These are phyloP conservation scores for Scolopax rusticola DNA, from an alignment of 2,797 vertebrate species.

Conservation along the genomic window DNA sequence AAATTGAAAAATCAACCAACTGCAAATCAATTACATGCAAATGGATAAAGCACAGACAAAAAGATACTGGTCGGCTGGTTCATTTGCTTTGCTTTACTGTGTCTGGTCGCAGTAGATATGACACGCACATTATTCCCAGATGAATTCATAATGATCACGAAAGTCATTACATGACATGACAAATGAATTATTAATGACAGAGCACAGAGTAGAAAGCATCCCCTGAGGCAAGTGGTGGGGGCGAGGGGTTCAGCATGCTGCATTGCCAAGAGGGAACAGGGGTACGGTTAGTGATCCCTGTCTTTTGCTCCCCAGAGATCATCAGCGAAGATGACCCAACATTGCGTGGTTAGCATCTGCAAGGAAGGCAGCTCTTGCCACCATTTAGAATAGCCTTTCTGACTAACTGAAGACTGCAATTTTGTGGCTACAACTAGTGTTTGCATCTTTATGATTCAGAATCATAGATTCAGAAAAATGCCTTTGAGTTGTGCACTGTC, in stretches of 20 bases:
- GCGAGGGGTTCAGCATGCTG: background rate
- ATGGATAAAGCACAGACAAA: conserved; percentile 15
- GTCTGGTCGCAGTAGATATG: background rate
- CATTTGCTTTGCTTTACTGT: conserved; percentile 37
- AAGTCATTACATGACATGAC: conserved; percentile 8
- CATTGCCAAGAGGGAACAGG: background rate
- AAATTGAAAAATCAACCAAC: conserved; percentile 39
- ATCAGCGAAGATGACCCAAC: background rate
- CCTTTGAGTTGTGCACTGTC: background rate
- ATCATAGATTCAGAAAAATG: background rate
- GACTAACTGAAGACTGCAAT: background rate
- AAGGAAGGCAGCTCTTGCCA: background rate
- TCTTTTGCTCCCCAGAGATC: background rate
- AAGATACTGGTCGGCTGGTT: background rate
- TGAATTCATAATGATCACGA: conserved; percentile 56
- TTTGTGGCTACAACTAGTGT: background rate
- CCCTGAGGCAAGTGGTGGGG: background rate
- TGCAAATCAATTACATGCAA: conserved; percentile 38
- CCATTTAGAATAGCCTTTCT: background rate
- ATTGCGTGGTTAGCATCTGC: background rate
- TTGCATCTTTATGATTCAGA: background rate
- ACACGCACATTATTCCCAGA: conserved; percentile 34
- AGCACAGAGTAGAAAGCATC: background rate
- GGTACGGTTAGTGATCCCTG: background rate
- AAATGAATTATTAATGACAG: conserved; percentile 57